These are phyloP conservation scores for Conomelus anceps DNA, from an alignment of 2,888 invertebrate genomes.

Conservation along the genomic window DNA sequence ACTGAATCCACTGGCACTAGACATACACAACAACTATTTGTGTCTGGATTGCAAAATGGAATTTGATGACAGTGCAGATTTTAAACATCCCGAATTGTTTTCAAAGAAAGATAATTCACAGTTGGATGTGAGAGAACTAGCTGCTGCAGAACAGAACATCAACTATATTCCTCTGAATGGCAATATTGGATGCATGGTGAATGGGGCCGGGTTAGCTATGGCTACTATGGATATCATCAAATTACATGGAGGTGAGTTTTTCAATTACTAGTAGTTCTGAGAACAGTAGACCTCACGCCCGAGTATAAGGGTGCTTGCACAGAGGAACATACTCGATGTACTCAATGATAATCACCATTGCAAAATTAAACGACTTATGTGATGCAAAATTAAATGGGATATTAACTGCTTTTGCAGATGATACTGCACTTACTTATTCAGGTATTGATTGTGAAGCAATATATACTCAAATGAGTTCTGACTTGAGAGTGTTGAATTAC, in stretches of 20 bases:
- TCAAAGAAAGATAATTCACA: constrained; percentile 76
- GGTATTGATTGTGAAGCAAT: too few species aligned
- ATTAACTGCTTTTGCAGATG: too few species aligned
- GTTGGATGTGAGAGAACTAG: constrained; percentile 85
- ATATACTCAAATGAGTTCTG: too few species aligned
- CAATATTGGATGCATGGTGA: constrained; percentile 90
- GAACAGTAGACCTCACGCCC: too few species aligned
- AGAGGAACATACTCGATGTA: too few species aligned
- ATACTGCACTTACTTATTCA: too few species aligned
- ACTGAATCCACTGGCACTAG: constrained; percentile 92
- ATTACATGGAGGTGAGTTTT: constrained; percentile 68
- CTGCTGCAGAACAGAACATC: constrained; percentile 78
- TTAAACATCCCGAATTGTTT: constrained; percentile 82
- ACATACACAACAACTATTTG: constrained; percentile 72
- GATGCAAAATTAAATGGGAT: too few species aligned
- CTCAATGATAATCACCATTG: too few species aligned
- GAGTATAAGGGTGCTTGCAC: too few species aligned
- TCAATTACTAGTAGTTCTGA: too few species aligned
- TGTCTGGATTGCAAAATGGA: constrained; percentile 92
- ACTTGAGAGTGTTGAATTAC: too few species aligned
- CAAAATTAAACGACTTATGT: too few species aligned
- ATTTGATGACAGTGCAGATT: constrained; percentile 91
- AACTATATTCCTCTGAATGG: constrained; percentile 92
- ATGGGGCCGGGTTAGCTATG: constrained; percentile 95
- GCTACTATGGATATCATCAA: constrained; percentile 98